phyloP scores from a whole-genome alignment of 2,113 vertebrate species.

The Meleagris gallopavo region DNA sequence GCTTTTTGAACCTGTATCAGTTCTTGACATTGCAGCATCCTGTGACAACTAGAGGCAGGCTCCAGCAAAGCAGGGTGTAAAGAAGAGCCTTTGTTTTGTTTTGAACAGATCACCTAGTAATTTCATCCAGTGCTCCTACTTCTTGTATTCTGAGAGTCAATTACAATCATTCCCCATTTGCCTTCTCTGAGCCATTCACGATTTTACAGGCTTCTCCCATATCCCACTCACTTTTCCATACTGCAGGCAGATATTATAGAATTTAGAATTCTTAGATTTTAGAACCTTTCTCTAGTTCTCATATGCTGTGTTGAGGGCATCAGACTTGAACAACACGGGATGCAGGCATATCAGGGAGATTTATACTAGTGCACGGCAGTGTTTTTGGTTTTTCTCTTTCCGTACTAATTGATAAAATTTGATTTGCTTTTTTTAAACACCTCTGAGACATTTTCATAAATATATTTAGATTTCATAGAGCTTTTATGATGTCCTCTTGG shows the following conservation, averaged over 20 bases:
- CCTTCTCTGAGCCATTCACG: not conserved
- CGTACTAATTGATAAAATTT: not conserved
- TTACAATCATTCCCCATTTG: conserved; percentile 59
- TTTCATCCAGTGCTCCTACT: conserved; percentile 45
- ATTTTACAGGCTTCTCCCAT: not conserved
- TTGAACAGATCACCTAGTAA: conserved; percentile 50
- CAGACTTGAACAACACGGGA: not conserved
- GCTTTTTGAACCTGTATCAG: conserved; percentile 53
- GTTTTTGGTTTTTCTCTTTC: not conserved
- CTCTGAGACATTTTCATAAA: conserved; percentile 14
- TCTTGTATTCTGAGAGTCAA: conserved; percentile 48
- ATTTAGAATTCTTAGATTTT: too few relatives aligned
- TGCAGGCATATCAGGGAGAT: not conserved
- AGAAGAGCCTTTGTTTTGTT: conserved; percentile 62
- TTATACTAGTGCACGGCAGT: not conserved
- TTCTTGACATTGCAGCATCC: conserved; percentile 66
- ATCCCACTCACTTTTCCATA: not conserved
- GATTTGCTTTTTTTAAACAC: not conserved
- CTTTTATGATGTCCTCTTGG: not conserved
- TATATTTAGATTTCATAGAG: not conserved
- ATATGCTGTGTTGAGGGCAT: not conserved
- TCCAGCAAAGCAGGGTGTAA: conserved; percentile 41
- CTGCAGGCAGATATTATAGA: not conserved
- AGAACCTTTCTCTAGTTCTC: not conserved
- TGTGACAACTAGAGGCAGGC: conserved; percentile 56